Conservation (phyloP, 2,888 invertebrate species). For the Heliconius erato region DNA sequence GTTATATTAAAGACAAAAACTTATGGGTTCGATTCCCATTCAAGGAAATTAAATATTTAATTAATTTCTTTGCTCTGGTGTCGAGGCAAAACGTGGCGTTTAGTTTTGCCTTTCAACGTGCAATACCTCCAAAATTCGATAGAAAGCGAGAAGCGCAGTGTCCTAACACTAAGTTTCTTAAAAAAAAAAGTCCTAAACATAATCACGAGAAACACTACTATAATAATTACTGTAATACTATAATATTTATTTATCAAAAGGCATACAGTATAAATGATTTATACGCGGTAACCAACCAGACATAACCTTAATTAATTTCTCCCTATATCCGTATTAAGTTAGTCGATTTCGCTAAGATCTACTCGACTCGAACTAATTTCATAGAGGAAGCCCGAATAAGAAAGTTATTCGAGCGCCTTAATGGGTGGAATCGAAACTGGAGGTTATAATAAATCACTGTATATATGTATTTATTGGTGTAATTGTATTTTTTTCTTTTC, state of each 20-base stretch:
- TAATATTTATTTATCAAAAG: not conserved
- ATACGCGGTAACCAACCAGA: constrained; percentile 20
- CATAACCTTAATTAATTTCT: constrained; percentile 37
- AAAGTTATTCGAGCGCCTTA: constrained; percentile 35
- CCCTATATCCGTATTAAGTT: constrained; percentile 37
- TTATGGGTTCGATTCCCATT: not conserved
- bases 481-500: not conserved
- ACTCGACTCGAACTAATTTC: constrained; percentile 36
- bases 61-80: too few relatives aligned
- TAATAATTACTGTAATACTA: too few relatives aligned
- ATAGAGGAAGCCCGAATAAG: constrained; percentile 36
- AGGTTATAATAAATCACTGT: constrained; percentile 3
- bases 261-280: constrained; percentile 12
- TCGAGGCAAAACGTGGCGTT: too few relatives aligned
- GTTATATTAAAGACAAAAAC: too few relatives aligned
- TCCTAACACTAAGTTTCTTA: too few relatives aligned
- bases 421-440: constrained; percentile 23
- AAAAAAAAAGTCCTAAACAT: not conserved
- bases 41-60: too few relatives aligned
- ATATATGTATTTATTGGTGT: not conserved
- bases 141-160: too few relatives aligned
- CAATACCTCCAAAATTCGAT: too few relatives aligned
- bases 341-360: constrained; percentile 36
- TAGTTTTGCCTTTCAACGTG: too few relatives aligned
- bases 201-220: too few relatives aligned